Evolutionary conservation across 2,113 vertebrate species (phyloP), one percentile per base, ranked within the genome.

Genomic region (Brachyistius frenatus): DNA sequence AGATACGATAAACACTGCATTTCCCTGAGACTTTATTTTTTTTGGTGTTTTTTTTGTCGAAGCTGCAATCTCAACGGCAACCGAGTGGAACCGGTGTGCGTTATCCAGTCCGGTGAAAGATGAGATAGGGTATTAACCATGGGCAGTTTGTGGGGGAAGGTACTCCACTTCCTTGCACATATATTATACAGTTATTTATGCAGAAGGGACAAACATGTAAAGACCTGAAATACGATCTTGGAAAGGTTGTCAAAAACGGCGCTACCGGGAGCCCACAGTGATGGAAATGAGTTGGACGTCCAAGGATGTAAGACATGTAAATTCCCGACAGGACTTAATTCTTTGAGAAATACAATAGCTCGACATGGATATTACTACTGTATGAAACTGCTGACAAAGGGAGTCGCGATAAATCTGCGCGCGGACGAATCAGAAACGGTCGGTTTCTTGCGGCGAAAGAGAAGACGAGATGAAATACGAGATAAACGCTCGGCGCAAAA

Each of bases 61-160:
- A 82, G 66, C 68, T 30, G 66, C 63, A 66, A 60, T 88, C 82
- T 84, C 41, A 61, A 31, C 61, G 15, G 83, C 78, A 84, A 14
- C 85, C 44, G 70, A 83, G 83, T 76, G 81, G 80, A 89, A 88
- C 79, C 67, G 0, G 60, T 16, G 64, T 69, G 63, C 57, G 71
- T 84, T 80, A 84, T 79, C 79, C 64, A 57, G 68, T 56, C 71
- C 67, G 90, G 88, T 85, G 81, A 73, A 85, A 63, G 79, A 4
- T 62, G 66, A 88, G 87, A 88, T 88, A 80, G 7, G 7, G 63
- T 9, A 31, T n/a, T 41, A 68, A 62, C 73, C 54, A 35, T 9
- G 63, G 55, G 53, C 53, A 77, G 73, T 78, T 67, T 65, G 66
- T 72, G 52, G 47, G 15, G 55, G 36, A 80, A 79, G 81, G 78